Conservation (phyloP, 2,888 invertebrate genomes). For the Chaitophorus viminalis region DNA sequence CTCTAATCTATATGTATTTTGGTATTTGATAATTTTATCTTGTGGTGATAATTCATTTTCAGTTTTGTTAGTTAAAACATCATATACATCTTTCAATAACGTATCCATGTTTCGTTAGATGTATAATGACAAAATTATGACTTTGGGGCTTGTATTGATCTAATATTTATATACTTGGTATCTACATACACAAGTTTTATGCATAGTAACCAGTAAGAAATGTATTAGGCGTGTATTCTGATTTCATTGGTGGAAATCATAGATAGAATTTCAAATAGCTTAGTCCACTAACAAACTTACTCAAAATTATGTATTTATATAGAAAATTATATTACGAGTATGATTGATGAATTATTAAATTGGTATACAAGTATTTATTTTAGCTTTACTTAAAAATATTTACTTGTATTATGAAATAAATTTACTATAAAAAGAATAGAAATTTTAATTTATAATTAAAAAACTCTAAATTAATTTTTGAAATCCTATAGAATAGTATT, state of each 20-base stretch:
- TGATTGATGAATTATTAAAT: no score
- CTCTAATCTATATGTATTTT: slow-evolving; percentile 75
- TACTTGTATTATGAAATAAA: no score
- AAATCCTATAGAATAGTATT: no score
- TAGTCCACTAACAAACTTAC: no score
- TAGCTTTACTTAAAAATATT: no score
- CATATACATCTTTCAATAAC: slow-evolving; percentile 55
- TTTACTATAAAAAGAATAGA: no score
- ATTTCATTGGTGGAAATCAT: neutral
- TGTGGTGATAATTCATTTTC: slow-evolving; percentile 40
- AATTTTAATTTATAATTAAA: no score
- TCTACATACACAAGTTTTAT: neutral
- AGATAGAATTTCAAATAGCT: neutral
- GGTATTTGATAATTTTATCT: slow-evolving; percentile 46
- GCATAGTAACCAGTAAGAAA: neutral
- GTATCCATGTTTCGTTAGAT: slow-evolving; percentile 34
- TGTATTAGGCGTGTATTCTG: neutral
- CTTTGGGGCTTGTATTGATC: slow-evolving; percentile 22
- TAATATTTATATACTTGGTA: neutral
- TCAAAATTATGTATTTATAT: no score
- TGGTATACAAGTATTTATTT: no score
- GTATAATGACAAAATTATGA: neutral
- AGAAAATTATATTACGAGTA: no score
- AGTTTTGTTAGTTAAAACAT: slow-evolving; percentile 52
- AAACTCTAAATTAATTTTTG: no score